Percentiles rank a stretch among this genome's conserved stretches.
Evolutionary conservation across 2,888 invertebrate species (phyloP).

Genomic region (Anthoptus insignis): DNA sequence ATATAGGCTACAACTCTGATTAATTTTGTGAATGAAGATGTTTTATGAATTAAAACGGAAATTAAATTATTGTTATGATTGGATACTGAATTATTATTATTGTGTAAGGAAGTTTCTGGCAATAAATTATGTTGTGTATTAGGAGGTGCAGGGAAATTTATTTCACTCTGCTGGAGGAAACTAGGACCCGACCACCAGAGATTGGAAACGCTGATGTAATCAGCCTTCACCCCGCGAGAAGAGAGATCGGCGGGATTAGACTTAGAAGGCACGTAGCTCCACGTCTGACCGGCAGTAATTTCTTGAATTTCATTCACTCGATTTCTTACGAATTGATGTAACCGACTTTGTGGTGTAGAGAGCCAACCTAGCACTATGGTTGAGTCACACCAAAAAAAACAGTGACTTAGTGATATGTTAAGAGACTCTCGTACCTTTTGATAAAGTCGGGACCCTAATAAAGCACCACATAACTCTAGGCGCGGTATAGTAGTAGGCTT

Average conservation of each 20-base stretch:
- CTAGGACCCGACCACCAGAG: conserved; percentile 34
- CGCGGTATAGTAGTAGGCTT: conserved; percentile 47
- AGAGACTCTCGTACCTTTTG: no score
- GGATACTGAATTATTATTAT: background rate
- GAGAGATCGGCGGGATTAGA: conserved; percentile 31
- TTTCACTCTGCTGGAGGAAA: conserved; percentile 13
- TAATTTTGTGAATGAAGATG: conserved; percentile 25
- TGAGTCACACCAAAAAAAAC: conserved; percentile 6
- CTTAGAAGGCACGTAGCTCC: conserved; percentile 29
- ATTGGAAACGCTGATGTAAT: conserved; percentile 30
- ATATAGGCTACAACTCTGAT: conserved; percentile 20
- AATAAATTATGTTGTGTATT: conserved; percentile 6
- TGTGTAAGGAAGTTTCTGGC: conserved; percentile 10
- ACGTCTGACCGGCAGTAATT: conserved; percentile 17
- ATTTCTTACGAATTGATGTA: conserved; percentile 27
- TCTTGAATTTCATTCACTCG: conserved; percentile 26
- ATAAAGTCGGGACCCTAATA: no score
- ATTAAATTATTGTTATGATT: conserved; percentile 24
- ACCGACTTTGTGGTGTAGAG: conserved; percentile 3
- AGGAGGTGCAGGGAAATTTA: conserved; percentile 22
- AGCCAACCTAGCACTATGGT: conserved; percentile 21
- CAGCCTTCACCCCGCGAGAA: conserved; percentile 36
- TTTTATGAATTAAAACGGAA: conserved; percentile 24
- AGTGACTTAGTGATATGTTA: no score
- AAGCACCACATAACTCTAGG: conserved; percentile 39